Percentiles rank a stretch among this genome's conserved stretches.
Conservation (phyloP, 2,113 vertebrate species). For the Gallinago undulata region DNA sequence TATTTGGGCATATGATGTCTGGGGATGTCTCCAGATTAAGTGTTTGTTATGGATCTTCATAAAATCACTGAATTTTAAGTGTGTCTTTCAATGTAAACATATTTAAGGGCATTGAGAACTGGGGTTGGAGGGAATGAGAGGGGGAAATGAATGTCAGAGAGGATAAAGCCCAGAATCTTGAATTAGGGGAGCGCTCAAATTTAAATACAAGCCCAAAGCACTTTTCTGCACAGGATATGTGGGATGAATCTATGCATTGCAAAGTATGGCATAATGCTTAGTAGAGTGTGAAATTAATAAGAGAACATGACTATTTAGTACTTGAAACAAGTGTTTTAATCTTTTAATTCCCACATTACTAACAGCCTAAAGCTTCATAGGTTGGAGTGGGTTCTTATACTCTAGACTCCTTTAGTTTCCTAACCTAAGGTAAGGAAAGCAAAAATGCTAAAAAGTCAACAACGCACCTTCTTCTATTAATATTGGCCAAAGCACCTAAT, state of each 20-base stretch:
- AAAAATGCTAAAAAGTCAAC: not conserved
- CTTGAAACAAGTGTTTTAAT: constrained; percentile 22
- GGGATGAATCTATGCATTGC: not conserved
- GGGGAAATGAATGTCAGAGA: not conserved
- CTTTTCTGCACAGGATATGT: not conserved
- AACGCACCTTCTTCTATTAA: not conserved
- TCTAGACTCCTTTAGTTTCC: not conserved
- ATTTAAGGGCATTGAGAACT: not conserved
- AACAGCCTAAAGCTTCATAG: not conserved
- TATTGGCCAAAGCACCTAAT: not conserved
- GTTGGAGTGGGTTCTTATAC: not conserved
- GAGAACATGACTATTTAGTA: constrained; percentile 8
- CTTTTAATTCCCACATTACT: constrained; percentile 17
- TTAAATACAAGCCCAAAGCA: not conserved
- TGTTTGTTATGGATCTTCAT: not conserved
- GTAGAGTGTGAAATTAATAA: not conserved
- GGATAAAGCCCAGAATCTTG: not conserved
- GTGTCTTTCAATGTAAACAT: not conserved
- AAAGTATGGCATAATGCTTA: not conserved
- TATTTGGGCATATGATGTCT: accelerated
- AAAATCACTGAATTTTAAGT: not conserved
- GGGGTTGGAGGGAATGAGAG: not conserved
- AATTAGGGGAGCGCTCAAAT: not conserved
- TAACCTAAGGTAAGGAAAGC: not conserved
- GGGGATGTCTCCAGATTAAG: not conserved